Conservation (phyloP, 2,888 invertebrate species). For the Catocala sponsa region DNA sequence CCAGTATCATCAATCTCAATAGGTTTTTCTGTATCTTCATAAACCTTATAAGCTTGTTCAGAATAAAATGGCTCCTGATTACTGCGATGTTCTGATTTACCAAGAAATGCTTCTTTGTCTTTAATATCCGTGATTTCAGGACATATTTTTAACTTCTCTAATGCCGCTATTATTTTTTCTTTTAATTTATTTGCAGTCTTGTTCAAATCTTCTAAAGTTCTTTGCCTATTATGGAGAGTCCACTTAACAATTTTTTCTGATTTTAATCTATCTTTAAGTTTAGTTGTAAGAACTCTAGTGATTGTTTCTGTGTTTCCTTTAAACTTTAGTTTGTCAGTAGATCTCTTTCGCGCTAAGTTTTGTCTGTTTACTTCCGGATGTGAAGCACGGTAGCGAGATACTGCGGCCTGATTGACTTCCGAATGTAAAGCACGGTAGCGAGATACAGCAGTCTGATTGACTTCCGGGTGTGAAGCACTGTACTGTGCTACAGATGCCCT, state of each 20-base stretch:
- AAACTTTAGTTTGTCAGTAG: too few species aligned
- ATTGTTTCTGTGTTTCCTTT: too few species aligned
- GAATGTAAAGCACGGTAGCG: background rate
- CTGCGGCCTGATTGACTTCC: too few species aligned
- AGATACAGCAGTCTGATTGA: too few species aligned
- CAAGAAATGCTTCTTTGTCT: constrained; percentile 14
- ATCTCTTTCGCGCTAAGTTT: too few species aligned
- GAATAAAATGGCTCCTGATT: constrained; percentile 16
- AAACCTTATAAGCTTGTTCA: constrained; percentile 6
- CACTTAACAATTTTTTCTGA: background rate
- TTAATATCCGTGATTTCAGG: background rate
- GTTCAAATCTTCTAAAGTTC: background rate
- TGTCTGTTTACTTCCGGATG: too few species aligned
- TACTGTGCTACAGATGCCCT: too few species aligned
- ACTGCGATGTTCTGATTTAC: constrained; percentile 16
- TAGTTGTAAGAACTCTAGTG: too few species aligned
- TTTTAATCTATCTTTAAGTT: background rate
- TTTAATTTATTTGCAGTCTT: background rate
- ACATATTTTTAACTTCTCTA: background rate
- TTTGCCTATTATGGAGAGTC: background rate
- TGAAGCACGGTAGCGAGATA: background rate
- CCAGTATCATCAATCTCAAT: constrained; percentile 6
- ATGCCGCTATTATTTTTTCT: background rate
- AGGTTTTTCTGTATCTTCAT: background rate
- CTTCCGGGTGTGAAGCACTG: background rate